Percentiles rank a stretch among this genome's conserved stretches.
Evolutionary conservation across 64 coral and sea anemone species (phyloP).

Genomic region (Hydrozoanthus tunicans): DNA sequence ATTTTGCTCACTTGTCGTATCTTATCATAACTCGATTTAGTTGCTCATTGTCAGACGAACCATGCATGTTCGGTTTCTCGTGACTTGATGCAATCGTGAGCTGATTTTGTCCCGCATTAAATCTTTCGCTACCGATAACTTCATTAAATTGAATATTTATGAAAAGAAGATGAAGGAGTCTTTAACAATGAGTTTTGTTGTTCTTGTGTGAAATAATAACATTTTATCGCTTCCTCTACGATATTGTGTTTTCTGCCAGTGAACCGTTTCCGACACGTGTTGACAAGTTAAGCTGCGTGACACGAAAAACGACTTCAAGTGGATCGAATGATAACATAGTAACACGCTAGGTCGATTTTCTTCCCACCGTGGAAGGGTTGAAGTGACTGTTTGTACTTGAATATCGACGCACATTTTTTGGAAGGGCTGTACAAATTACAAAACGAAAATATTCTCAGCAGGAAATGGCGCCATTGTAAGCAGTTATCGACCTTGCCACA

Average conservation of each 20-base stretch:
- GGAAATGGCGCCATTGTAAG: background rate
- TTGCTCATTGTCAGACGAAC: background rate
- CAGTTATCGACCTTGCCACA: background rate
- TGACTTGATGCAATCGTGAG: background rate
- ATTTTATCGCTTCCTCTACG: constrained; percentile 46
- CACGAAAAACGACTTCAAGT: background rate
- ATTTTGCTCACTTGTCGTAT: background rate
- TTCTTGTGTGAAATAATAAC: constrained; percentile 45
- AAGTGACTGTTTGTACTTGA: background rate
- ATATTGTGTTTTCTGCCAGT: constrained; percentile 24
- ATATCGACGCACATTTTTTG: background rate
- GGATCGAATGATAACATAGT: background rate
- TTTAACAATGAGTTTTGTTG: constrained; percentile 34
- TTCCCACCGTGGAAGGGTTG: background rate
- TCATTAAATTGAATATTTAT: constrained; percentile 11
- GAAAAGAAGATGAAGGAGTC: constrained; percentile 1
- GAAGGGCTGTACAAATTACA: background rate
- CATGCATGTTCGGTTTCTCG: background rate
- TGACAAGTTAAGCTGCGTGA: constrained; percentile 21
- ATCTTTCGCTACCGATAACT: constrained; percentile 23
- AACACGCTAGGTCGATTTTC: background rate
- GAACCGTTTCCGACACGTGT: constrained; percentile 34
- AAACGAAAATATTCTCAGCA: background rate
- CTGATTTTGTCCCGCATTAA: background rate
- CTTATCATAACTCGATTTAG: background rate